phyloP scores from a whole-genome alignment of 1,140 invertebrate species.

The Micrasema longulum region DNA sequence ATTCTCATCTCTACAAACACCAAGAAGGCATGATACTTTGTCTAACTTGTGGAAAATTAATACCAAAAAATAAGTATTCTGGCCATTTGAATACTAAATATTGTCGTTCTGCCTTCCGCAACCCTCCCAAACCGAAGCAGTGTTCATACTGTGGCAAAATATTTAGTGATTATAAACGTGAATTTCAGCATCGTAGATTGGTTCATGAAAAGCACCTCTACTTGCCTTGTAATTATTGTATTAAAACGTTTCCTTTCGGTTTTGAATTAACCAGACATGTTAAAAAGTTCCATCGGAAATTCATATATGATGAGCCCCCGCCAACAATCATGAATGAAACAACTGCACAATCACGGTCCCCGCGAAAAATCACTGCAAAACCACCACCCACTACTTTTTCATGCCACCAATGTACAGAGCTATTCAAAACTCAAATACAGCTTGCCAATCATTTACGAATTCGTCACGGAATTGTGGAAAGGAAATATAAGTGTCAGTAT shows the following conservation, averaged over 20 bases:
- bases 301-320: no score
- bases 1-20: neutral
- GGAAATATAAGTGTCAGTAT: conserved; percentile 1
- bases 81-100: neutral
- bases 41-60: conserved; percentile 6
- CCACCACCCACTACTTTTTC: neutral
- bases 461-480: neutral
- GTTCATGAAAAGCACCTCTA: conserved; percentile 18
- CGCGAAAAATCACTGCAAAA: no score
- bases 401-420: neutral
- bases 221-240: neutral
- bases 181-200: conserved; percentile 1
- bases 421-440: neutral
- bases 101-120: neutral
- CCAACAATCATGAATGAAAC: no score
- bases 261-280: conserved; percentile 8
- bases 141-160: neutral
- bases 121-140: neutral
- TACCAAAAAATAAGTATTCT: neutral
- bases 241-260: conserved; percentile 15
- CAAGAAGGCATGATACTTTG: neutral
- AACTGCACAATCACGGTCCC: no score
- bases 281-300: neutral
- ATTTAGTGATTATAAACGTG: neutral
- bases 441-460: conserved; percentile 7